phyloP scores from a whole-genome alignment of 1,140 invertebrate species.

The Megathymus violae region DNA sequence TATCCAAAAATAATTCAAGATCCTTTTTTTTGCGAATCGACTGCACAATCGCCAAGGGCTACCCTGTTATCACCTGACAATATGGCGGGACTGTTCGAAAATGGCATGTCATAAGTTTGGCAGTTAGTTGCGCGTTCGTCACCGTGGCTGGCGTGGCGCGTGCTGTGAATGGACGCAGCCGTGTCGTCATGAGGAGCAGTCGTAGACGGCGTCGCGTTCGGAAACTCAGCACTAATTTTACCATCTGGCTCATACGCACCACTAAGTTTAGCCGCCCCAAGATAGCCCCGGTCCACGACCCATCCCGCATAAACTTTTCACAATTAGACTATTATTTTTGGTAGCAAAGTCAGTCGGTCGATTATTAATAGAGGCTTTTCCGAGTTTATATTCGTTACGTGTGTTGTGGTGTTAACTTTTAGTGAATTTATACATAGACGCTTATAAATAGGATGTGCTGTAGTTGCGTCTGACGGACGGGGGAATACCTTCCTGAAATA shows the following conservation, averaged over 20 bases:
- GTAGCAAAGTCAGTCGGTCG: conserved; percentile 83
- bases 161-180: conserved; percentile 72
- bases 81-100: conserved; percentile 62
- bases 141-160: conserved; percentile 66
- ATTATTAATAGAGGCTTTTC: conserved; percentile 84
- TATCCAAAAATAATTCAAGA: too few relatives aligned
- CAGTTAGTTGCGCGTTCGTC: conserved; percentile 68
- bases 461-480: conserved; percentile 81
- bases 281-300: conserved; percentile 83
- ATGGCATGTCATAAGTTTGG: conserved; percentile 80
- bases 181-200: conserved; percentile 74
- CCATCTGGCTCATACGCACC: conserved; percentile 81
- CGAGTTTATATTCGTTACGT: conserved; percentile 84
- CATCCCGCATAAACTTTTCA: conserved; percentile 83
- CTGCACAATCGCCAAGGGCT: conserved; percentile 9
- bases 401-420: conserved; percentile 83
- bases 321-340: conserved; percentile 85
- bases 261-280: conserved; percentile 84
- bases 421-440: conserved; percentile 84
- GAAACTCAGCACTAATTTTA: conserved; percentile 80
- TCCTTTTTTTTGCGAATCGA: background rate
- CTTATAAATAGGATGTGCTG: conserved; percentile 83
- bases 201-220: conserved; percentile 77
- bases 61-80: conserved; percentile 52
- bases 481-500: conserved; percentile 84